These are phyloP conservation scores for Hypomecis atomaria DNA, from an alignment of 2,888 invertebrate species.

Conservation along the genomic window DNA sequence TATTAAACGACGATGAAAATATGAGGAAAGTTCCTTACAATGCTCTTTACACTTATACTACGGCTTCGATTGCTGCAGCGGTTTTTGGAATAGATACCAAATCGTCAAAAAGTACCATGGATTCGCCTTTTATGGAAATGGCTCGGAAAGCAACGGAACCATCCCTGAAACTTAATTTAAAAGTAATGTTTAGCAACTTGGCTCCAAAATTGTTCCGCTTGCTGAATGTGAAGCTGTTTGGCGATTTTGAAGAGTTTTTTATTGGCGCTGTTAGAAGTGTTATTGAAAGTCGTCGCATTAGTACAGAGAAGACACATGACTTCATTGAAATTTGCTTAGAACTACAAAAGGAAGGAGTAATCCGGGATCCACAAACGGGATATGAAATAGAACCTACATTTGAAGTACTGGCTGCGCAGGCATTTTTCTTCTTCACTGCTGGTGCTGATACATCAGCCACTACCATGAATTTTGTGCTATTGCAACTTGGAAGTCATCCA, in stretches of 20 bases:
- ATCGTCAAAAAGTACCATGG: conserved; percentile 59
- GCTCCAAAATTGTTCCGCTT: conserved; percentile 56
- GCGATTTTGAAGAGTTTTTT: conserved; percentile 63
- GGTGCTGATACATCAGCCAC: conserved; percentile 75
- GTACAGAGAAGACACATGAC: conserved; percentile 52
- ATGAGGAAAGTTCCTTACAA: conserved; percentile 55
- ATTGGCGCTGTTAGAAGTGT: conserved; percentile 61
- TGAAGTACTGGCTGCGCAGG: conserved; percentile 70
- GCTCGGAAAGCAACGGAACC: conserved; percentile 55
- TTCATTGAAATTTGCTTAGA: conserved; percentile 67
- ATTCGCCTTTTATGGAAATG: conserved; percentile 67
- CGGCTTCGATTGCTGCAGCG: conserved; percentile 66
- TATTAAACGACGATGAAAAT: conserved; percentile 50
- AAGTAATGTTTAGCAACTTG: conserved; percentile 45
- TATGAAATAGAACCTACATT: conserved; percentile 60
- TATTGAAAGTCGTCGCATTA: conserved; percentile 52
- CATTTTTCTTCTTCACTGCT: conserved; percentile 75
- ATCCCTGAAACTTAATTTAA: conserved; percentile 45
- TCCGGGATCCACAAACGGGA: conserved; percentile 57
- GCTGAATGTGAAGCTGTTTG: conserved; percentile 59
- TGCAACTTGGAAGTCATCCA: conserved; percentile 66
- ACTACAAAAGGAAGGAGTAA: conserved; percentile 60
- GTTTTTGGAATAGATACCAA: conserved; percentile 72
- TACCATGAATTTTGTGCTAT: conserved; percentile 64
- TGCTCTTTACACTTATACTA: conserved; percentile 60